A percentile compares a stretch with the other conserved stretches of the same genome.
Conservation (phyloP, 2,888 invertebrate species). For the Brenthis hecate region DNA sequence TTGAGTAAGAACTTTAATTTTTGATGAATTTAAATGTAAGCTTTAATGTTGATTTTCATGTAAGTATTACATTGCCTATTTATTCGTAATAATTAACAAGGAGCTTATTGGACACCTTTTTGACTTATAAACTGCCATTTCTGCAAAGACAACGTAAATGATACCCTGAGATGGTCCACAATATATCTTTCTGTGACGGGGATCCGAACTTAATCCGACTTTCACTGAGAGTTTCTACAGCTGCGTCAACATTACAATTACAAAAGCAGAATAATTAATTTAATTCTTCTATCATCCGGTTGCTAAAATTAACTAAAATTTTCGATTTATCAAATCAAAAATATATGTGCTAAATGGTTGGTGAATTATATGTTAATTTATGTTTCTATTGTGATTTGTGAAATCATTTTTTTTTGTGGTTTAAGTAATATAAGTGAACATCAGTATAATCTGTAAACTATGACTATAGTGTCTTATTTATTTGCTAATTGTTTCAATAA, state of each 20-base stretch:
- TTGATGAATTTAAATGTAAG: not conserved
- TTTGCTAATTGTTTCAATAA: no score
- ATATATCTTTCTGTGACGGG: conserved; percentile 26
- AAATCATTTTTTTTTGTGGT: no score
- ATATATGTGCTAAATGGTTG: no score
- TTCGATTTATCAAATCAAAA: no score
- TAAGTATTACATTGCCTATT: not conserved
- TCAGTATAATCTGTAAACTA: no score
- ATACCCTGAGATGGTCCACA: conserved; percentile 10
- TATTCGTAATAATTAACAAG: not conserved
- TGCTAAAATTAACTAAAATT: not conserved
- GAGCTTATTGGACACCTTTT: conserved; percentile 8
- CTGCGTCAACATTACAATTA: conserved; percentile 23
- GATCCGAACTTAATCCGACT: conserved; percentile 26
- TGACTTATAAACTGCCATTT: conserved; percentile 14
- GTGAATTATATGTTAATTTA: no score
- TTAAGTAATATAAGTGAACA: no score
- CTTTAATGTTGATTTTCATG: not conserved
- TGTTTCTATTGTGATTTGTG: no score
- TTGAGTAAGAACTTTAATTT: no score
- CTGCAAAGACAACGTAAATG: conserved; percentile 13
- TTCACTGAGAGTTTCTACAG: conserved; percentile 18
- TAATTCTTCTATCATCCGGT: not conserved
- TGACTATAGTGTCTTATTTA: no score
- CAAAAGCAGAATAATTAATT: conserved; percentile 21